These are phyloP conservation scores for Mesaphorura yosii DNA, from an alignment of 1,140 invertebrate species.

Conservation along the genomic window DNA sequence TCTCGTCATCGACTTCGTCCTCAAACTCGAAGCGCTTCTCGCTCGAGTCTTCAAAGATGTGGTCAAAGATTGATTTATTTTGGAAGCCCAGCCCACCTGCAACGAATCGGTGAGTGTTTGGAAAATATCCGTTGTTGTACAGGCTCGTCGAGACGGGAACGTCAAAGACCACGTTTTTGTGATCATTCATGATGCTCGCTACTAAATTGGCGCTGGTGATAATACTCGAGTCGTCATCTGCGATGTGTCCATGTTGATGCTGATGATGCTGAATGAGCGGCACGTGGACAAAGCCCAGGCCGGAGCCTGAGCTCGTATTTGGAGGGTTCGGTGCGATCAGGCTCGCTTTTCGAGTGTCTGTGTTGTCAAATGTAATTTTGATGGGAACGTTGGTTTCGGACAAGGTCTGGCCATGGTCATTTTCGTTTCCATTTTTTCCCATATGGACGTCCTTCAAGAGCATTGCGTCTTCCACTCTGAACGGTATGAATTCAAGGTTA, in stretches of 20 bases:
- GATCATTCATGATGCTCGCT: constrained; percentile 6
- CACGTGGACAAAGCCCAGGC: not conserved
- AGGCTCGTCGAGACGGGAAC: constrained; percentile 25
- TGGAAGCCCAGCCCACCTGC: constrained; percentile 2
- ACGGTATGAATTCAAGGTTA: constrained; percentile 25
- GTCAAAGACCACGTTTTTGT: constrained; percentile 20
- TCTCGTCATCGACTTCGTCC: too few relatives aligned
- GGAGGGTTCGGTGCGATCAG: constrained; percentile 13
- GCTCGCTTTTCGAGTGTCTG: constrained; percentile 11
- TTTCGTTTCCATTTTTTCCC: not conserved
- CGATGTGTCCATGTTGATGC: too few relatives aligned
- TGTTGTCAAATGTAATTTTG: constrained; percentile 9
- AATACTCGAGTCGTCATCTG: too few relatives aligned
- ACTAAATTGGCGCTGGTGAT: too few relatives aligned
- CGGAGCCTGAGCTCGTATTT: too few relatives aligned
- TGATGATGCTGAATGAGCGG: not conserved
- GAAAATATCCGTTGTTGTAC: constrained; percentile 26
- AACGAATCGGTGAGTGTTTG: constrained; percentile 3
- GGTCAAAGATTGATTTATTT: too few relatives aligned
- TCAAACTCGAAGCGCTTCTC: too few relatives aligned
- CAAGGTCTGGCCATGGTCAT: not conserved
- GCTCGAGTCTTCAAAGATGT: constrained; percentile 17
- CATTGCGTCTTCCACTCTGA: constrained; percentile 26
- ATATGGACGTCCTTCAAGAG: not conserved
- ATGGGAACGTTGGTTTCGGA: not conserved